Evolutionary conservation across 2,888 invertebrate genomes (phyloP), one percentile per base, ranked within the genome.

Genomic region (Eueremaeus valkanovi): DNA sequence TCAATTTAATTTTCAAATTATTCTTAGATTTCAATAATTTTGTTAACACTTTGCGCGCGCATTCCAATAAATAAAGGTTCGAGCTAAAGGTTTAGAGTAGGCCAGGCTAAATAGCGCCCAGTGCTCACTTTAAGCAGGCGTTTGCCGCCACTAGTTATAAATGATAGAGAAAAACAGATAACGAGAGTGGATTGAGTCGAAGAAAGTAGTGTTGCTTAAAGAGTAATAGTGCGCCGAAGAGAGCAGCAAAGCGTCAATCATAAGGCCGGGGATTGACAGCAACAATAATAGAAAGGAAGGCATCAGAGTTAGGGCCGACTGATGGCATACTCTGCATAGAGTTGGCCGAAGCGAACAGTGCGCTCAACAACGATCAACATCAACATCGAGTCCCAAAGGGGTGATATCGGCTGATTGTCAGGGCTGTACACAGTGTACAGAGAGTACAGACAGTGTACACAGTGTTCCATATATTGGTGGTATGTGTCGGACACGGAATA

Each of bases 381-480:
- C 33, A 66, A 66, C 66, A 66, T 36, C 18, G n/a, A 18, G 66
- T 66, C 66, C 66, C 66, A 66, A 66, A 66, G 66, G 66, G 66
- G 66, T 66, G 36, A 66, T 66, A 36, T 13, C 36, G 11, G 8
- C 29, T 36, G 66, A 66, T 58, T 11, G 29, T 58, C 31, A 29
- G 58, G 13, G 11, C 27, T 29, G 36, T 8, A 36, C 36, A 36
- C n/a, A n/a, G n/a, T n/a, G n/a, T n/a, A n/a, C n/a, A n/a, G n/a
- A n/a, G n/a, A n/a, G n/a, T n/a, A n/a, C n/a, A n/a, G n/a, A n/a
- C n/a, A n/a, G n/a, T n/a, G 61, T 24, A 55, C 16, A 27, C 11
- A 29, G 36, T 66, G 36, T 36, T 66, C 18, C 3, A 36, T 36
- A n/a, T 66, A n/a, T 36, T 24, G 58, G 33, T 33, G 66, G 66